Base-by-base conservation (phyloP, 2,113 vertebrate genomes). In the Cheilinus undulatus region DNA sequence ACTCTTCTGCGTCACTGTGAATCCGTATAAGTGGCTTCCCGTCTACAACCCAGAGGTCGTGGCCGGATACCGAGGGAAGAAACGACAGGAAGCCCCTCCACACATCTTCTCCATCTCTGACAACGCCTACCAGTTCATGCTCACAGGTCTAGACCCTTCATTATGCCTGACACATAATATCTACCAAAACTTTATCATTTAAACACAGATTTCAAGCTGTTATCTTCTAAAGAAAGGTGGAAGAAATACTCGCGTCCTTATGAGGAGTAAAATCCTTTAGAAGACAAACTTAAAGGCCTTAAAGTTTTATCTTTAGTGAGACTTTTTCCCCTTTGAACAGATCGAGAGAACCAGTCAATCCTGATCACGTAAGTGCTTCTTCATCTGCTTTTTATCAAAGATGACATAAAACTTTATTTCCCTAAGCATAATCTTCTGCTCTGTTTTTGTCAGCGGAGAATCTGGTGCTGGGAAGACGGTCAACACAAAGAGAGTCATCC, bases 401-500 rank as follows among this genome's bases (percentile, higher is more conserved):
- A 42, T 13, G 7, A 2, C 7, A 42, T 56, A 45, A 0, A 26
- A 2, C 20, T 0, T 61, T 36, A 5, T 54, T 32, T 13, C 57
- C 6, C 32, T 32, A 11, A 86, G 96, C 40, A 42, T 19, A 14
- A 7, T 42, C 19, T n/a, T 15, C 7, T 42, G 17, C 40, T 2
- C 6, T 42, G 14, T 17, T 42, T 42, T 17, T 42, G 2, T 15
- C 40, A 42, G 95, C 0, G 94, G 96, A 95, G 95, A 97, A 96
- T 96, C 95, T 0, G 95, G 95, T 52, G 96, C 95, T 0, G 96
- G 96, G 45, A 97, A 97, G 91, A 97, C 96, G 56, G 96, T 97
- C 80, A 97, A 97, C 81, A 96, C 95, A 0, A 96, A 97, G 51
- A 93, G 94, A 57, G 95, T 96, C 93, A 96, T 86, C 62, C 84